These are phyloP conservation scores for Oceanites oceanicus DNA, from an alignment of 2,113 vertebrate species.

Conservation along the genomic window DNA sequence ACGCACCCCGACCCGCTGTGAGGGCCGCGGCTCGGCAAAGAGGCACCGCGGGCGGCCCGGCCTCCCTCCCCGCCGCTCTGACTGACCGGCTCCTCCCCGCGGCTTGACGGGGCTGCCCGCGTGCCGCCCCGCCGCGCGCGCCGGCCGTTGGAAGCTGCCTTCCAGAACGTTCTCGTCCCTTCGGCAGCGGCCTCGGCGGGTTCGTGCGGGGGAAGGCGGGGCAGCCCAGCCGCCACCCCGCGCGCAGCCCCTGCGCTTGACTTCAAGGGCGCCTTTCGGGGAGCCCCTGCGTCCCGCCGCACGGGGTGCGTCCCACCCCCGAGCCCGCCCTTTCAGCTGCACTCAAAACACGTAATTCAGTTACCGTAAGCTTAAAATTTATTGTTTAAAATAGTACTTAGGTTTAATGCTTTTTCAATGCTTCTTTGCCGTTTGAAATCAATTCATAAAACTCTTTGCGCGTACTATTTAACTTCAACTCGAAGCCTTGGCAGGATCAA, in stretches of 20 bases:
- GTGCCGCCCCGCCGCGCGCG: not conserved
- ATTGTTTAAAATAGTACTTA: not conserved
- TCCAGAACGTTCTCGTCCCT: fast-evolving
- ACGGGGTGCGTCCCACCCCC: fast-evolving
- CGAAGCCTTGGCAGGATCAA: not conserved
- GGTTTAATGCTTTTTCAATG: conserved; percentile 28
- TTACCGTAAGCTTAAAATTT: not conserved
- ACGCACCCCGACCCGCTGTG: fast-evolving
- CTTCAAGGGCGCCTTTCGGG: fast-evolving
- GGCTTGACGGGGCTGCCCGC: not conserved
- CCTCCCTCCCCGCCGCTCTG: not conserved
- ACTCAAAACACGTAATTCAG: not conserved
- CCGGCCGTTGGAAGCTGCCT: no score
- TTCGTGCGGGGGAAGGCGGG: fast-evolving
- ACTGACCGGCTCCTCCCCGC: not conserved
- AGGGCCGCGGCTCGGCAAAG: fast-evolving
- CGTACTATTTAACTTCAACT: not conserved
- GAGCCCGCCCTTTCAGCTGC: not conserved
- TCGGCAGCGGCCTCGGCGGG: fast-evolving
- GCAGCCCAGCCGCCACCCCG: fast-evolving
- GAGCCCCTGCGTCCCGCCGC: not conserved
- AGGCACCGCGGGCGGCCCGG: not conserved
- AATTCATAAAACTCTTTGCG: conserved; percentile 11
- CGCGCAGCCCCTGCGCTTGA: fast-evolving
- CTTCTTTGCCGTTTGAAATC: not conserved